Percentiles rank a stretch among this genome's conserved stretches.
These are phyloP conservation scores for Aldabrachelys gigantea DNA, from an alignment of 2,113 vertebrate genomes.

Conservation along the genomic window DNA sequence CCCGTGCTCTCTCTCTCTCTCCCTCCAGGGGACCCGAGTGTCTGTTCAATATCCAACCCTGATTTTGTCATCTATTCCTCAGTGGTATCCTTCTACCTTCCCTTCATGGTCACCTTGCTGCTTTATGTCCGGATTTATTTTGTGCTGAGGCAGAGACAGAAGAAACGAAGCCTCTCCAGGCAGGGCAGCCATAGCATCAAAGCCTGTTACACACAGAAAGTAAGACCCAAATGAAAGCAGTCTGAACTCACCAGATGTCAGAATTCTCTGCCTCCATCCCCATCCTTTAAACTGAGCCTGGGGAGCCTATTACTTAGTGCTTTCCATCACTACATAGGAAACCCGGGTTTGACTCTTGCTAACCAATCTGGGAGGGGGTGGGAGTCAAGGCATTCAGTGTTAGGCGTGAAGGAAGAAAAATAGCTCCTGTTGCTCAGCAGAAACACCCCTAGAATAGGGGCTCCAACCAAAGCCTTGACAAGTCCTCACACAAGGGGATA, in stretches of 20 bases:
- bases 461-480: not conserved
- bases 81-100: conserved; percentile 95
- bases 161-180: conserved; percentile 86
- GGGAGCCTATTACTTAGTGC: not conserved
- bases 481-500: not conserved
- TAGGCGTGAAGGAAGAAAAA: not conserved
- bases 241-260: not conserved
- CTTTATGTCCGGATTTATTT: conserved; percentile 94
- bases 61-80: conserved; percentile 95
- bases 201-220: conserved; percentile 57
- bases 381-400: not conserved
- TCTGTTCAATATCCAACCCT: conserved; percentile 96
- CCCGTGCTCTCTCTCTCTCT: conserved; percentile 25
- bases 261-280: not conserved
- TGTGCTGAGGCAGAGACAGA: conserved; percentile 87
- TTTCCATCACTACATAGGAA: not conserved
- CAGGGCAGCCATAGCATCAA: conserved; percentile 85
- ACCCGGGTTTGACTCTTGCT: not conserved
- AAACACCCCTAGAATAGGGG: not conserved
- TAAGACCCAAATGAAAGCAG: conserved; percentile 10
- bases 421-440: not conserved
- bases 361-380: not conserved
- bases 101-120: conserved; percentile 91
- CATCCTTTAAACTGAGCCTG: not conserved
- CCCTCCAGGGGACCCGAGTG: conserved; percentile 84